A percentile compares a stretch with the other conserved stretches of the same genome.
Evolutionary conservation across 1,140 invertebrate species (phyloP).

Genomic region (Drosophila hydei): DNA sequence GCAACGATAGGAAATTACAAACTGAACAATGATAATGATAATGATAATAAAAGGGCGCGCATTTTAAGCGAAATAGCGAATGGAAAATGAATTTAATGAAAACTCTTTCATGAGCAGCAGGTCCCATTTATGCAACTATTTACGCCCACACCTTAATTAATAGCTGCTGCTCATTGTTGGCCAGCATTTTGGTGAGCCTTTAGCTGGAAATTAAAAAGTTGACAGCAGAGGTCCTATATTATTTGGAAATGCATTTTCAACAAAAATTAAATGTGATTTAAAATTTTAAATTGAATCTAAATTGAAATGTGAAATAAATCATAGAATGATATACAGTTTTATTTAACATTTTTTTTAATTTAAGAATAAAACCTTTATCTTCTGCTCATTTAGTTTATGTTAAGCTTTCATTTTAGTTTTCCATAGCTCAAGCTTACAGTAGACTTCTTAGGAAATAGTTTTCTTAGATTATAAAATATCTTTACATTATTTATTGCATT

Average conservation of each 20-base stretch:
- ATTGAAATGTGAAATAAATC: no score
- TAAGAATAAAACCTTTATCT: no score
- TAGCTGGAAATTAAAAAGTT: neutral
- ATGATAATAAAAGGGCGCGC: neutral
- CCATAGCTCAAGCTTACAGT: no score
- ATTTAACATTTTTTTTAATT: no score
- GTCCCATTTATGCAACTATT: neutral
- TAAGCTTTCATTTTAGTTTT: no score
- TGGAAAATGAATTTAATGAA: neutral
- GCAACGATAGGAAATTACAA: conserved; percentile 36
- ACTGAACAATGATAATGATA: conserved; percentile 5
- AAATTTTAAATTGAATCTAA: no score
- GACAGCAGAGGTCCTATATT: neutral
- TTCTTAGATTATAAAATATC: no score
- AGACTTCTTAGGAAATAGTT: no score
- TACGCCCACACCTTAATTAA: neutral
- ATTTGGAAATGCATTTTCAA: neutral
- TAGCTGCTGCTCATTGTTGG: neutral
- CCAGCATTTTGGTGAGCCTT: neutral
- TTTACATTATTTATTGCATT: no score
- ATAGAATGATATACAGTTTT: no score
- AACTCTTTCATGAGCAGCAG: neutral
- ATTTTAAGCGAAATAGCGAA: neutral
- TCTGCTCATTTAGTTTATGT: no score
- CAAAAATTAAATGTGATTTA: no score